A percentile compares a stretch with the other conserved stretches of the same genome.
Evolutionary conservation across 37 sponge, comb jelly and placozoan species (phyloP).

Genomic region (Tethya wilhelma): DNA sequence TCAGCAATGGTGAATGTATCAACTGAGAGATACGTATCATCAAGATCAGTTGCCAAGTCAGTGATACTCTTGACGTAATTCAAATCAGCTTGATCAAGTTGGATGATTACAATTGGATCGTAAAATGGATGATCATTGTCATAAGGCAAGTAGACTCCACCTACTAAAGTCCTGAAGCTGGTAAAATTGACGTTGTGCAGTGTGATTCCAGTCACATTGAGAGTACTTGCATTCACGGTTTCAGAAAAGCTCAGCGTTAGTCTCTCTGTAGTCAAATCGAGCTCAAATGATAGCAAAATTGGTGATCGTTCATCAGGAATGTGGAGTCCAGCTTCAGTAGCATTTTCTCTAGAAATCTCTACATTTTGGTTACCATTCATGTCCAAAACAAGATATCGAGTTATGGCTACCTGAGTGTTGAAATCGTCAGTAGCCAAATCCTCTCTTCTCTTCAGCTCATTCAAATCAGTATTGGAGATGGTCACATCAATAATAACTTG

Average conservation of each 20-base stretch:
- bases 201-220: slow-evolving; percentile 56
- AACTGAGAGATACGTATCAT: slow-evolving; percentile 64
- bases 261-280: slow-evolving; percentile 71
- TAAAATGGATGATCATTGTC: slow-evolving; percentile 43
- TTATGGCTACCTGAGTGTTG: slow-evolving; percentile 62
- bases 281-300: slow-evolving; percentile 46
- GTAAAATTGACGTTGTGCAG: slow-evolving; percentile 46
- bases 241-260: slow-evolving; percentile 83
- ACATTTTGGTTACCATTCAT: slow-evolving; percentile 82
- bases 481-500: slow-evolving; percentile 54
- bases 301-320: slow-evolving; percentile 63
- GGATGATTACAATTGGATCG: slow-evolving; percentile 69
- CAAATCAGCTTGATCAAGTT: slow-evolving; percentile 57
- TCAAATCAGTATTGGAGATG: slow-evolving; percentile 80
- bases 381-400: slow-evolving; percentile 62
- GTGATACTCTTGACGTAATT: slow-evolving; percentile 79
- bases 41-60: slow-evolving; percentile 48
- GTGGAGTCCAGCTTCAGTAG: slow-evolving; percentile 35
- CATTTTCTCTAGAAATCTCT: slow-evolving; percentile 32
- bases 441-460: slow-evolving; percentile 84
- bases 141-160: slow-evolving; percentile 55
- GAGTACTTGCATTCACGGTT: slow-evolving; percentile 74
- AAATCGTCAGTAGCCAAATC: slow-evolving; percentile 41
- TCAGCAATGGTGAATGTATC: slow-evolving; percentile 62
- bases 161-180: slow-evolving; percentile 16